Evolutionary conservation across 2,888 invertebrate species (phyloP).

Genomic region (Drosophila bunnanda): DNA sequence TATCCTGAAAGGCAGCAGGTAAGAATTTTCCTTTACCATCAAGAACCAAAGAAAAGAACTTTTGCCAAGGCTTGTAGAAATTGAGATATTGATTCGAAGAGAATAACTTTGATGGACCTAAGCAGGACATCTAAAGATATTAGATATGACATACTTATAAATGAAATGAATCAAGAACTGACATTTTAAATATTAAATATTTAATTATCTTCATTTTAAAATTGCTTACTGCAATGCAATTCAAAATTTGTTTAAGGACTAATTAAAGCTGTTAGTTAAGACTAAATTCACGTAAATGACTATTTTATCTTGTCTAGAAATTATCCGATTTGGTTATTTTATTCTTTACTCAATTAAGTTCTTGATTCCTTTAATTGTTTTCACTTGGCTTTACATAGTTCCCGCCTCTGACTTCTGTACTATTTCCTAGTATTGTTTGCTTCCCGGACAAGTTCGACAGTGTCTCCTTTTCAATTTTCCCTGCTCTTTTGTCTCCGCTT

Average conservation of each 20-base stretch:
- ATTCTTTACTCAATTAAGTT: neutral
- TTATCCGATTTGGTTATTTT: neutral
- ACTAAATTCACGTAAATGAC: neutral
- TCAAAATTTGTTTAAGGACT: neutral
- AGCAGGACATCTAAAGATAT: neutral
- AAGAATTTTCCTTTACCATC: neutral
- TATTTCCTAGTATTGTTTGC: slow-evolving; percentile 2
- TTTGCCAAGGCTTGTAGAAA: neutral
- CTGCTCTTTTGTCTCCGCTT: neutral
- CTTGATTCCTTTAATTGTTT: slow-evolving; percentile 11
- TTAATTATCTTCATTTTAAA: too few relatives aligned
- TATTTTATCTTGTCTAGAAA: neutral
- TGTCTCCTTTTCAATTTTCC: slow-evolving; percentile 16
- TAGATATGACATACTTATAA: neutral
- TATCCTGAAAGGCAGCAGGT: neutral
- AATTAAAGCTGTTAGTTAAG: neutral
- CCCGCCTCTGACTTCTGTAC: neutral
- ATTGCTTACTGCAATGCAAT: too few relatives aligned
- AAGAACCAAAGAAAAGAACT: neutral
- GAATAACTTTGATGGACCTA: neutral
- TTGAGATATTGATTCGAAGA: neutral
- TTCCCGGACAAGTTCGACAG: slow-evolving; percentile 16
- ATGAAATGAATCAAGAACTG: neutral
- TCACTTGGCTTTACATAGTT: slow-evolving; percentile 3
- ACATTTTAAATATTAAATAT: too few relatives aligned